Evolutionary conservation across 2,797 vertebrate species (phyloP), one percentile per base, ranked within the genome.

Genomic region (Falco columbarius): DNA sequence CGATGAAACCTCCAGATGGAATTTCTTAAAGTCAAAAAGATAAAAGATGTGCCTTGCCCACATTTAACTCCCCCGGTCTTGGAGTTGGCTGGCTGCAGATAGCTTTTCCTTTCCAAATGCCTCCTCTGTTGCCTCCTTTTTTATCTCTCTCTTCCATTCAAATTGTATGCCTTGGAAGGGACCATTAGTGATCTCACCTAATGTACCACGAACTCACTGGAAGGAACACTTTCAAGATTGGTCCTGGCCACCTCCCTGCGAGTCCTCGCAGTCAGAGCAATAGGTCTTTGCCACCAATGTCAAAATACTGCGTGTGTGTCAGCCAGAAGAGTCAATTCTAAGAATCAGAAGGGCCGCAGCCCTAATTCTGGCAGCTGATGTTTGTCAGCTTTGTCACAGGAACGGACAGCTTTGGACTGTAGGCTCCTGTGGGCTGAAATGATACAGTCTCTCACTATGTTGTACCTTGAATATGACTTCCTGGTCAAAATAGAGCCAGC

Each of bases 11-110:
- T 72, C 72, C 81, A 93, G 76, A 66, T 65, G 52, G 29, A 90
- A 87, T 94, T 95, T 83, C 71, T 89, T 82, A 89, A 77, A 1
- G 13, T 91, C 74, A 87, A 83, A 80, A 76, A 85, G 55, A 93
- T 44, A 79, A 87, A 95, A 95, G 22, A 80, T n/a, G 61, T 49
- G 44, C n/a, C 56, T 42, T 80, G 32, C 61, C 47, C 84, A 38
- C 63, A 76, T 89, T 93, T 92, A 94, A 91, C 42, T 90, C 75
- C 87, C 94, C 1, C 59, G 40, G 81, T 77, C 89, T 77, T 77
- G 46, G 65, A 93, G 49, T 6, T 77, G 89, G 87, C 65, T 88
- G 68, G 70, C 38, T 81, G 68, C 72, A 93, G 82, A 89, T 19
- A 87, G 65, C 19, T 65, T 23, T 34, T 93, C 36, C 75, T 71